These are phyloP conservation scores for Fistularia commersonii DNA, from an alignment of 2,797 vertebrate genomes.

Conservation along the genomic window DNA sequence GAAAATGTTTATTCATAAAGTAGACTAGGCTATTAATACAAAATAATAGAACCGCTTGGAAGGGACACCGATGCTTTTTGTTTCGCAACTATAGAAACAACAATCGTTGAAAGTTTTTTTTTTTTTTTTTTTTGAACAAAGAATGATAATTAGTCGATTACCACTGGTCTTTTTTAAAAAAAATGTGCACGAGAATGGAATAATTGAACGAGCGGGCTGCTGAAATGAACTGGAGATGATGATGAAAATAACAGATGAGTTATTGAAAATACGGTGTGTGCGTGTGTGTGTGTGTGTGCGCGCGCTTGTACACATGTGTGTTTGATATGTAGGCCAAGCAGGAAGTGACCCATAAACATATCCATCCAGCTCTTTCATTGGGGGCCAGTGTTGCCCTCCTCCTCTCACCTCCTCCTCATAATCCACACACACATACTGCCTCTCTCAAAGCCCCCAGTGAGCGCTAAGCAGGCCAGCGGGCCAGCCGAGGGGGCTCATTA, in stretches of 20 bases:
- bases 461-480: constrained; percentile 77
- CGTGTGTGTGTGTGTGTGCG: constrained; percentile 13
- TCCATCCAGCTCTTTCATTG: constrained; percentile 86
- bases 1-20: neutral
- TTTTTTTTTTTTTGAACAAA: no score
- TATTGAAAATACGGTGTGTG: constrained; percentile 22
- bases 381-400: constrained; percentile 81
- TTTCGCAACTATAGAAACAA: neutral
- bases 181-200: no score
- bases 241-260: constrained; percentile 7
- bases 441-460: constrained; percentile 87
- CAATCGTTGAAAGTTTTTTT: no score
- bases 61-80: no score
- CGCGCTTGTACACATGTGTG: constrained; percentile 37
- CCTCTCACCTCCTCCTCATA: constrained; percentile 45
- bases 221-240: no score
- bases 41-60: no score
- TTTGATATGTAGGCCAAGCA: constrained; percentile 85
- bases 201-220: no score
- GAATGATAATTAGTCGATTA: no score
- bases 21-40: neutral
- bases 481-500: constrained; percentile 89
- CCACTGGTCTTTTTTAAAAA: no score
- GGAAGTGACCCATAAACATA: constrained; percentile 98
- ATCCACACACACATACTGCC: constrained; percentile 36